Base-by-base conservation (phyloP, 2,888 invertebrate genomes). In the Helobdella robusta region DNA sequence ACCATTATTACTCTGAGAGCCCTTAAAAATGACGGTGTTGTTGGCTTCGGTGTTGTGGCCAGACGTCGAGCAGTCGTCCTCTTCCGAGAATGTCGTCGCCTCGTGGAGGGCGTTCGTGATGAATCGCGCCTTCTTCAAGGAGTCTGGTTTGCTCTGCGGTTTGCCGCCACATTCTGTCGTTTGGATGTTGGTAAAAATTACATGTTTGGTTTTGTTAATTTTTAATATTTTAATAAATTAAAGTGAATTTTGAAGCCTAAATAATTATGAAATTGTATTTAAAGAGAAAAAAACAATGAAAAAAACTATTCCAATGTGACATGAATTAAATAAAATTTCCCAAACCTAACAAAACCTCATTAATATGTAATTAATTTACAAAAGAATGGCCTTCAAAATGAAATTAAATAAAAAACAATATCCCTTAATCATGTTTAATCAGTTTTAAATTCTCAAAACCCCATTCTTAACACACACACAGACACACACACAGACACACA, bases 61-160 rank as follows among this genome's bases (percentile, higher is more conserved):
- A 25, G 65, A 65, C 2, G 40, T 46, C 1, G 23, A 25, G 36
- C 23, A 18, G 28, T 69, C 68, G 1, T 66, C 63, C 2, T 66
- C 68, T 2, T 73, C 68, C 18, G 69, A 74, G 71, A 69, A 75
- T 50, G 65, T 73, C 70, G 68, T 77, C 73, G 69, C 76, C 66
- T 56, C 56, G n/a, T 25, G 56, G 25, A 11, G 11, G 32, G n/a
- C 59, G 23, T 8, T 5, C 59, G 34, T 54, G 30, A 25, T 54
- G 23, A 11, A 32, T 4, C 23, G 11, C 23, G 20, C 44, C n/a
- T 11, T 15, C 44, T 40, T 11, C 44, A 40, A 40, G n/a, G 44
- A 15, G 11, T 40, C n/a, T 11, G n/a, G 11, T 40, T 40, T 15
- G 11, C n/a, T 15, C n/a, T 40, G 11, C 11, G 44, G 44, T 40